Base-by-base conservation (phyloP, 2,888 invertebrate species). In the Agonum fuliginosum region DNA sequence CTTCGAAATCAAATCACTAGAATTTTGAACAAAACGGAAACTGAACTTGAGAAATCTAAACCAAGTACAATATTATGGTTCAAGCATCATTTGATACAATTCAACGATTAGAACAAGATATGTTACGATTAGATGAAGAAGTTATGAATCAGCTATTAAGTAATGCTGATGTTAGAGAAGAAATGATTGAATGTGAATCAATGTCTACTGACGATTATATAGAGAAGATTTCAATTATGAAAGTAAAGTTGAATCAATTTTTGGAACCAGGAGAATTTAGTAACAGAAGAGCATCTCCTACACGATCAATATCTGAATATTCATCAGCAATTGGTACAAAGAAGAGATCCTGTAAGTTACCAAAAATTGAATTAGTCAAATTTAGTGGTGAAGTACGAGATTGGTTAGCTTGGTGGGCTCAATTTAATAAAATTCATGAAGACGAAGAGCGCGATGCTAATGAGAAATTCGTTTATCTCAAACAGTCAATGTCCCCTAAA, bases 391-490 rank as follows among this genome's bases (percentile, higher is more conserved):
- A 51, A 6, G 6, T 51, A 3, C 3, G 19, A 20, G 51, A 51
- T 20, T 51, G 51, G 51, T 51, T 51, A 14, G 51, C 19, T 51
- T 51, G 51, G 5, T 51, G 51, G 51, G 19, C 22, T 20, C 51
- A 51, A 17, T 51, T 51, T 14, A 14, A 14, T 20, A 51, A 51
- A 20, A 51, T 51, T 20, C 51, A 20, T 51, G 17, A 51, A 51
- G 17, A 51, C 10, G 51, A 51, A 17, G 10, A 20, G 51, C 46
- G 3, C 3, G 3, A 46, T 46, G 46, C n/a, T 6, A 3, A 4
- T 12, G 46, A 46, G 3, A 14, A 46, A 46, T 46, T 46, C 12
- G 12, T 12, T n/a, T 14, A 12, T 46, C 46, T 46, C 3, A 14
- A 12, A 20, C 19, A 20, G 14, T 51, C 19, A 20, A 51, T 51